These are phyloP conservation scores for Istiophorus platypterus DNA, from an alignment of 2,113 vertebrate genomes.

Conservation along the genomic window DNA sequence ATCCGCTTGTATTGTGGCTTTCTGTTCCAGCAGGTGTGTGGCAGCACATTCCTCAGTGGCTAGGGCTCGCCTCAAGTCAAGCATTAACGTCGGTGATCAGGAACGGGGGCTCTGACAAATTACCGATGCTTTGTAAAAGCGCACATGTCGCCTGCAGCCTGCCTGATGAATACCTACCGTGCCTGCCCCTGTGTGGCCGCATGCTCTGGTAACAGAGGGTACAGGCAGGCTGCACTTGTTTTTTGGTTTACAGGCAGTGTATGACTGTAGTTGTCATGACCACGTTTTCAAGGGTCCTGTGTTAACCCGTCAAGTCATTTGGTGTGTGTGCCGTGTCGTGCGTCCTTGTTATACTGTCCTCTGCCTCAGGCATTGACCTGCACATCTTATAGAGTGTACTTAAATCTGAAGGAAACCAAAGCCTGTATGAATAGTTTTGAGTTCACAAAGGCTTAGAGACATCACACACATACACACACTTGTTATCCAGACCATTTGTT, in stretches of 20 bases:
- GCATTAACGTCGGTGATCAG: conserved; percentile 15
- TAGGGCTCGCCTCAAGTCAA: conserved; percentile 13
- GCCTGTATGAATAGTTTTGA: background rate
- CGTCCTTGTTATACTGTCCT: background rate
- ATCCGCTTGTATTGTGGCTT: background rate
- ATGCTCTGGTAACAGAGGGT: conserved; percentile 9
- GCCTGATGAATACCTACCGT: conserved; percentile 7
- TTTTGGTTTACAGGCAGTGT: conserved; percentile 12
- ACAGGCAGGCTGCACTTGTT: background rate
- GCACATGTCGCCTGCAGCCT: conserved; percentile 39
- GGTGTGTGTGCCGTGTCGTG: background rate
- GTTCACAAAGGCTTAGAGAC: background rate
- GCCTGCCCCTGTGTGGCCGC: conserved; percentile 8
- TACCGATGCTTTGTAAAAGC: conserved; percentile 34
- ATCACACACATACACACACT: background rate
- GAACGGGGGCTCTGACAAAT: conserved; percentile 33
- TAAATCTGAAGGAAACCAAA: background rate
- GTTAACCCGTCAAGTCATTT: conserved; percentile 10
- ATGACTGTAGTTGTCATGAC: conserved; percentile 20
- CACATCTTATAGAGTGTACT: background rate
- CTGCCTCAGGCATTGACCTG: background rate
- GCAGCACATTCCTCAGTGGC: background rate
- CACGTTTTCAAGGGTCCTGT: conserved; percentile 12
- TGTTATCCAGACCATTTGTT: background rate
- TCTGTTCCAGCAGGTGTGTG: conserved; percentile 45